phyloP scores from a whole-genome alignment of 92 coral and sea anemone genomes.

The Muricea muricata region DNA sequence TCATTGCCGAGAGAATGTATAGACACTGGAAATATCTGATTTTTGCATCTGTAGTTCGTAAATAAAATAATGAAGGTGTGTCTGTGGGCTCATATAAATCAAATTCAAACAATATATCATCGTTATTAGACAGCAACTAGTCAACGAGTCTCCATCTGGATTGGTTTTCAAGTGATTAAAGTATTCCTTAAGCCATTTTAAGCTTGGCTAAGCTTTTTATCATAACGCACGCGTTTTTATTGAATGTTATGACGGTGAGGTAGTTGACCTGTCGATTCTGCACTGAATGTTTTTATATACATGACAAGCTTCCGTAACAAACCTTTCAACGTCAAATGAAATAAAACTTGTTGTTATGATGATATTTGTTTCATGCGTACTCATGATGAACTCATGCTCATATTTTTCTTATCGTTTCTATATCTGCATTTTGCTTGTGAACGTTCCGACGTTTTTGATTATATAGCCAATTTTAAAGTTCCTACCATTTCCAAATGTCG shows the following conservation, averaged over 20 bases:
- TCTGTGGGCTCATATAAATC: slow-evolving; percentile 1
- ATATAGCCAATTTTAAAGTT: not conserved
- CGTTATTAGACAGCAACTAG: not conserved
- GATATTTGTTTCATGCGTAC: not conserved
- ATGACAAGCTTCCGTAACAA: not conserved
- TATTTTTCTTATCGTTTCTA: not conserved
- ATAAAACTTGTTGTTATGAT: not conserved
- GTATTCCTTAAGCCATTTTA: not conserved
- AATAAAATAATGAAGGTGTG: not conserved
- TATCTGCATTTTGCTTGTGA: not conserved
- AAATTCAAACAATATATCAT: slow-evolving; percentile 13
- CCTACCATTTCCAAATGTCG: not conserved
- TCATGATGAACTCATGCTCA: not conserved
- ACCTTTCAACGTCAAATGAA: not conserved
- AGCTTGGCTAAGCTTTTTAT: not conserved
- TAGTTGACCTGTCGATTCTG: not conserved
- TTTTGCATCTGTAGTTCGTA: not conserved
- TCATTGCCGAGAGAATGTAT: no score
- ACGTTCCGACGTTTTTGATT: not conserved
- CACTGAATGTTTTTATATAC: not conserved
- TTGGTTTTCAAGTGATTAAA: not conserved
- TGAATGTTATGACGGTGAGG: not conserved
- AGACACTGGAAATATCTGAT: slow-evolving; percentile 5
- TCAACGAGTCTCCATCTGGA: not conserved
- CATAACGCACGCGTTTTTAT: not conserved